phyloP scores from a whole-genome alignment of 2,888 invertebrate species.

The Strigamia crassipes region DNA sequence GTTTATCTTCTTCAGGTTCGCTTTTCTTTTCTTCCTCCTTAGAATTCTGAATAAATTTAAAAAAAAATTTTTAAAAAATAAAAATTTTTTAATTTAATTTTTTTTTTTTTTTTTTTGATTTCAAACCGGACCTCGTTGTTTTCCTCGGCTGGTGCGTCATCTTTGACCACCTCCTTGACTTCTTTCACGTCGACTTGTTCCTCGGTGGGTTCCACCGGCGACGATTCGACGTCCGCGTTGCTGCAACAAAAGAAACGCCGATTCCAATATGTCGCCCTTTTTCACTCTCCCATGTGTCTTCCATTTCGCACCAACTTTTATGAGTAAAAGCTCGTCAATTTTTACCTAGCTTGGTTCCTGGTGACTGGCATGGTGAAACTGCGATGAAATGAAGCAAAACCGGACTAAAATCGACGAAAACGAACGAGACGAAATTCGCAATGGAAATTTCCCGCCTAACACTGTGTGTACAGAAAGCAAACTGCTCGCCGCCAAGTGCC shows the following conservation, averaged over 20 bases:
- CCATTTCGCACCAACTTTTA: not conserved
- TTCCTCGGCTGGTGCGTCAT: not conserved
- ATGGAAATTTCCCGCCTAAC: conserved; percentile 41
- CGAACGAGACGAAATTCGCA: not conserved
- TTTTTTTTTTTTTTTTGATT: not conserved
- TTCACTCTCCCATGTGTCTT: conserved; percentile 20
- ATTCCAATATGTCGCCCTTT: conserved; percentile 23
- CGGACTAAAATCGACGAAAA: conserved; percentile 7
- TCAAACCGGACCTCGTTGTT: not conserved
- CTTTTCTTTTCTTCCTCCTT: not conserved
- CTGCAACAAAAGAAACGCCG: conserved; percentile 36
- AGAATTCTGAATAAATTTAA: not conserved
- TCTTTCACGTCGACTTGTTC: not conserved
- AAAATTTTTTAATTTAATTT: not conserved
- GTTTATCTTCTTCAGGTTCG: not conserved
- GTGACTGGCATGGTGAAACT: conserved; percentile 25
- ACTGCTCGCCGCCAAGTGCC: not conserved
- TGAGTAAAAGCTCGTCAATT: not conserved
- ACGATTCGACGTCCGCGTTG: not conserved
- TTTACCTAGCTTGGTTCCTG: conserved; percentile 38
- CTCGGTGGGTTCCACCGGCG: not conserved
- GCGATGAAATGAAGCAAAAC: not conserved
- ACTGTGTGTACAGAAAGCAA: not conserved
- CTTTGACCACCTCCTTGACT: conserved; percentile 1
- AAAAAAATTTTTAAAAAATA: no score